Conservation (phyloP, 2,113 vertebrate species). For the Pollachius pollachius region DNA sequence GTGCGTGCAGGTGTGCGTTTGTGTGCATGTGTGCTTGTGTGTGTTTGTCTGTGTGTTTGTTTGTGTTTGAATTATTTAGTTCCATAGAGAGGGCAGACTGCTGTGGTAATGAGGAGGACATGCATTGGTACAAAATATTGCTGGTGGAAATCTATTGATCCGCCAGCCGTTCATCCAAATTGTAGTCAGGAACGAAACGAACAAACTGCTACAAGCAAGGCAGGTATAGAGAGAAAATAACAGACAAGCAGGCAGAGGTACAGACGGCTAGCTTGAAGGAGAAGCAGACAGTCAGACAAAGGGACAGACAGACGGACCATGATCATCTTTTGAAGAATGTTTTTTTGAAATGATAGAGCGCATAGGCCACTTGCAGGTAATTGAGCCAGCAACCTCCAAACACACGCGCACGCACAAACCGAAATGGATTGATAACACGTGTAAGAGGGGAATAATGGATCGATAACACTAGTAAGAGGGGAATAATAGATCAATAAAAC, state of each 20-base stretch:
- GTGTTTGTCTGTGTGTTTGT: slow-evolving; percentile 28
- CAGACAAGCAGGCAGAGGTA: not conserved
- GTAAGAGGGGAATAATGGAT: too few relatives aligned
- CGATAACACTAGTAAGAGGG: too few relatives aligned
- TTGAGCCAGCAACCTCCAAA: slow-evolving; percentile 13
- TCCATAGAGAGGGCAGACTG: slow-evolving; percentile 72
- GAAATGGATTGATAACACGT: too few relatives aligned
- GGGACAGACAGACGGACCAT: not conserved
- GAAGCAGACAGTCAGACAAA: not conserved
- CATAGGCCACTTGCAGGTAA: too few relatives aligned
- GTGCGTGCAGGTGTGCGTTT: not conserved
- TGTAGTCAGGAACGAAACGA: slow-evolving; percentile 60
- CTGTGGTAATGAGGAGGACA: slow-evolving; percentile 80
- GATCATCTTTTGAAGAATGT: too few relatives aligned
- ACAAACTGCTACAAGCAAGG: slow-evolving; percentile 36
- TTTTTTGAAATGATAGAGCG: too few relatives aligned
- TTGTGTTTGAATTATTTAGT: slow-evolving; percentile 79
- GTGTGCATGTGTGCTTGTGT: not conserved
- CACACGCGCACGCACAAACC: slow-evolving; percentile 38
- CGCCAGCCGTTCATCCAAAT: slow-evolving; percentile 72
- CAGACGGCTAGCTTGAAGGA: not conserved
- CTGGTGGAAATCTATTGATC: slow-evolving; percentile 80
- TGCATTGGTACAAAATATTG: slow-evolving; percentile 80
- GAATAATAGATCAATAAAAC: too few relatives aligned
- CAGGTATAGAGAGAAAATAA: not conserved